Conservation (phyloP, 2,113 vertebrate genomes). For the Circaetus gallicus region DNA sequence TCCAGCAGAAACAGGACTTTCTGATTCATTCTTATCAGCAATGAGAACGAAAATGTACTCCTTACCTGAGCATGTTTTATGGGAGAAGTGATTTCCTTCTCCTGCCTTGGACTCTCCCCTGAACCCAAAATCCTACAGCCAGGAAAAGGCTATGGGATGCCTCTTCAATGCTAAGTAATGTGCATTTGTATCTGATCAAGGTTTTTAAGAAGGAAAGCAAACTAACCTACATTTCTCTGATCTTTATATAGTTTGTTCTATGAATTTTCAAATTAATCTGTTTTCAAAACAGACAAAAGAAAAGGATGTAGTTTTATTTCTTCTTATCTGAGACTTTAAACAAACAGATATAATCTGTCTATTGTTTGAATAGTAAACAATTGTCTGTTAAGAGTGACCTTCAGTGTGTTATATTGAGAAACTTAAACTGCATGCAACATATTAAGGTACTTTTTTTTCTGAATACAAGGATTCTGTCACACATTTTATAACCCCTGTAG, state of each 20-base stretch:
- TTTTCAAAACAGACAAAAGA: neutral
- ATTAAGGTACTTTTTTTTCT: neutral
- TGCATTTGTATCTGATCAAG: neutral
- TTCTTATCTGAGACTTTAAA: neutral
- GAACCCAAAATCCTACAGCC: neutral
- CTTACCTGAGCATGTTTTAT: neutral
- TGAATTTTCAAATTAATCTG: neutral
- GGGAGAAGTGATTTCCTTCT: neutral
- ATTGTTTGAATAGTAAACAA: neutral
- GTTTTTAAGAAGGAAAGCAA: neutral
- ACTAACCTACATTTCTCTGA: neutral
- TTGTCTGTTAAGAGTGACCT: neutral
- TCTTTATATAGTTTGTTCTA: neutral
- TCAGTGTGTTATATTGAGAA: neutral
- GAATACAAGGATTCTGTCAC: neutral
- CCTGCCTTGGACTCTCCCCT: neutral
- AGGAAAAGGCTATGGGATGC: neutral
- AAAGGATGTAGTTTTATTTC: neutral
- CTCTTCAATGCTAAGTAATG: neutral
- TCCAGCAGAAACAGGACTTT: neutral
- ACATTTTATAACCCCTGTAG: neutral
- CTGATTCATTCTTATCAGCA: neutral
- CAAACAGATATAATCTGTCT: neutral
- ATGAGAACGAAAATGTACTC: neutral
- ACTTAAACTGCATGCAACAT: neutral